phyloP scores from a whole-genome alignment of 2,113 vertebrate species.

The Nothobranchius kuhntae region DNA sequence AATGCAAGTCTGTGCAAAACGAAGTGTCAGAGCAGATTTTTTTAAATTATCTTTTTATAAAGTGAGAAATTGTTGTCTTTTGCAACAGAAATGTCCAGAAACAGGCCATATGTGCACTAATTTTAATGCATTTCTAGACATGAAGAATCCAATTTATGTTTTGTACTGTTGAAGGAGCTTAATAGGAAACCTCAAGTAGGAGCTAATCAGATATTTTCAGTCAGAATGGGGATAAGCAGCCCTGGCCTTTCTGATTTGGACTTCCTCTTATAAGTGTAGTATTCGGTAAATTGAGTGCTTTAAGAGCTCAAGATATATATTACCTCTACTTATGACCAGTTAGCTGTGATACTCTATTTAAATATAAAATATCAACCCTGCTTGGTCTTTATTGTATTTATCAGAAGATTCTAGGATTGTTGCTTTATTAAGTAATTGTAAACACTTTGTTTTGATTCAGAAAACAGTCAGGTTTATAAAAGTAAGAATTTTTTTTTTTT shows the following conservation, averaged over 20 bases:
- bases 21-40: conserved; percentile 1
- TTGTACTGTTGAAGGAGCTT: conserved; percentile 31
- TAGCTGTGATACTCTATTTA: too few relatives aligned
- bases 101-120: conserved; percentile 27
- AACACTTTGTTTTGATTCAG: too few relatives aligned
- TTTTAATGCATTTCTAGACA: conserved; percentile 33
- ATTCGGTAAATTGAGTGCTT: too few relatives aligned
- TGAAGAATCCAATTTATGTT: conserved; percentile 53
- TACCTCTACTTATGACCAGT: too few relatives aligned
- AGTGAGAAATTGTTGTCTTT: conserved; percentile 5
- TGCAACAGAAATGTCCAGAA: conserved; percentile 16
- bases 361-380: too few relatives aligned
- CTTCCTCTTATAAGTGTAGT: conserved; percentile 31
- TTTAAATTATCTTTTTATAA: conserved; percentile 37
- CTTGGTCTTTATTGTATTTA: too few relatives aligned
- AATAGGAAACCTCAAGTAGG: conserved; percentile 49
- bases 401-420: too few relatives aligned
- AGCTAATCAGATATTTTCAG: conserved; percentile 69
- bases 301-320: too few relatives aligned
- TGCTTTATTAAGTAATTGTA: too few relatives aligned
- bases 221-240: conserved; percentile 48
- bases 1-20: conserved; percentile 43
- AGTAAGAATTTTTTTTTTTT: too few relatives aligned
- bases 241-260: conserved; percentile 37
- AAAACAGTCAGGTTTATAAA: too few relatives aligned